Conservation (phyloP, 2,113 vertebrate species). For the Periophthalmodon schlosseri region DNA sequence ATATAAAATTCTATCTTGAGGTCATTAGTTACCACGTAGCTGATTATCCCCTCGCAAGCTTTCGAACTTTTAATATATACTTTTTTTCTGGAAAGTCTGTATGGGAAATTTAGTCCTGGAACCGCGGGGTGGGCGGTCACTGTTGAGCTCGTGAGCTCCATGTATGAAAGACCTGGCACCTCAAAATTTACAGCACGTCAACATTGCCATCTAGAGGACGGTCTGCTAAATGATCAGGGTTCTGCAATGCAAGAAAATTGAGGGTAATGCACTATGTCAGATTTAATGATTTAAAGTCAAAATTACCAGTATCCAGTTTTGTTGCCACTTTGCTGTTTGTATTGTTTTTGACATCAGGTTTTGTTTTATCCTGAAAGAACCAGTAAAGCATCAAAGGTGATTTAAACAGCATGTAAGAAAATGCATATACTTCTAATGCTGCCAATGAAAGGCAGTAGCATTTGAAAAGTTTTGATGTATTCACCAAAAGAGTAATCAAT, state of each 20-base stretch:
- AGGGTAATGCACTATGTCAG: not conserved
- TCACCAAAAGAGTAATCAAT: not conserved
- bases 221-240: not conserved
- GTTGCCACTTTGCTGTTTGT: not conserved
- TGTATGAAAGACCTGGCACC: not conserved
- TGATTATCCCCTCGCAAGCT: no score
- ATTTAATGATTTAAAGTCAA: not conserved
- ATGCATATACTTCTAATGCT: not conserved
- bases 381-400: not conserved
- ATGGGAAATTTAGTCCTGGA: no score
- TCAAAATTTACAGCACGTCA: not conserved
- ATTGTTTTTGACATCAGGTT: not conserved
- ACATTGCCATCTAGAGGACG: slow-evolving; percentile 32
- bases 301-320: not conserved
- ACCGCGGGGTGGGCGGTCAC: no score
- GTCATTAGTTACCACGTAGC: no score
- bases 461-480: not conserved
- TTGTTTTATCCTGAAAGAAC: not conserved
- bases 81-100: no score
- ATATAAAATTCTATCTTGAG: no score
- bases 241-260: no score
- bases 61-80: no score
- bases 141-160: no score
- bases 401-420: not conserved
- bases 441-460: not conserved